Evolutionary conservation across 2,888 invertebrate genomes (phyloP).

Genomic region (Xylota segnis): DNA sequence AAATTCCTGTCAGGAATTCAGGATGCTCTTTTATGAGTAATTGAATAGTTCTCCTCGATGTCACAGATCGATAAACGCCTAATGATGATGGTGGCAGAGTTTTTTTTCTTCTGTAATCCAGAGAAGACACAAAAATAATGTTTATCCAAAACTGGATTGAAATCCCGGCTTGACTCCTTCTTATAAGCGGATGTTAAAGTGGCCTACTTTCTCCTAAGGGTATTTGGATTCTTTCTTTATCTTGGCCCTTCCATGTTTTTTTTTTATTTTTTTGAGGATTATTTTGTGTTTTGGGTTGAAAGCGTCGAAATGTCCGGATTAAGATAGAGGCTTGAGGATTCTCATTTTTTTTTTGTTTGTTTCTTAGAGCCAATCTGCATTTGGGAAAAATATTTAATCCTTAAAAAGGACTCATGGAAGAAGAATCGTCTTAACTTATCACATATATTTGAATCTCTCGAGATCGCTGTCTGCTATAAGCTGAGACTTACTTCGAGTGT

Average conservation of each 20-base stretch:
- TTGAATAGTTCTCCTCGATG: conserved; percentile 38
- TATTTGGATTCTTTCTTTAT: background rate
- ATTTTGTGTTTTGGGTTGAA: conserved; percentile 49
- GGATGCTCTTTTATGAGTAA: conserved; percentile 55
- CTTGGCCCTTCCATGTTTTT: background rate
- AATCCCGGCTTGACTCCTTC: conserved; percentile 70
- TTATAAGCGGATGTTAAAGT: conserved; percentile 66
- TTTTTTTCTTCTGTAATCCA: background rate
- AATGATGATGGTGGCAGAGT: conserved; percentile 28
- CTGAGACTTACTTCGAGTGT: conserved; percentile 2
- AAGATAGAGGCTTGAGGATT: conserved; percentile 37
- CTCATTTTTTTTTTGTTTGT: background rate
- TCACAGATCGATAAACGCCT: conserved; percentile 57
- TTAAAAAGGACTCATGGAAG: conserved; percentile 35
- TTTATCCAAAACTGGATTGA: conserved; percentile 51
- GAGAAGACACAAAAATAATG: background rate
- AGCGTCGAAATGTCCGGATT: conserved; percentile 71
- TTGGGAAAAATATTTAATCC: conserved; percentile 44
- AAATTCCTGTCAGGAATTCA: conserved; percentile 2
- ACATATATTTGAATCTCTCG: conserved; percentile 10
- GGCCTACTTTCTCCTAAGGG: conserved; percentile 38
- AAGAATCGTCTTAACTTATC: conserved; percentile 22
- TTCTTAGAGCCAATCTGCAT: background rate
- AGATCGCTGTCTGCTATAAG: conserved; percentile 19
- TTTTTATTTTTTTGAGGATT: background rate